A percentile compares a stretch with the other conserved stretches of the same genome.
These are phyloP conservation scores for Sebastes hubbsi DNA, from an alignment of 2,797 vertebrate genomes.

Conservation along the genomic window DNA sequence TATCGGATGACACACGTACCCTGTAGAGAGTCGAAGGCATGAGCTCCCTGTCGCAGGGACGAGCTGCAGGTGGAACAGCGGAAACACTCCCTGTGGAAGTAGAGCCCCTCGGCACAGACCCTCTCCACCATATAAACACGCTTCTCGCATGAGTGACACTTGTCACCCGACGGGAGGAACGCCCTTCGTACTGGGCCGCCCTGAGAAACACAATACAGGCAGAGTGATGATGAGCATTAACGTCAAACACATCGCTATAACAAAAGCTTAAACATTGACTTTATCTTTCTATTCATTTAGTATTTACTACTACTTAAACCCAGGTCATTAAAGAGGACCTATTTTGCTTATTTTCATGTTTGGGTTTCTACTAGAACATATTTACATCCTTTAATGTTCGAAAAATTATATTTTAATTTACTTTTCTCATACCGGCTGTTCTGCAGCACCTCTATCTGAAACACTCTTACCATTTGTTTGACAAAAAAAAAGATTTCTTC, in stretches of 20 bases:
- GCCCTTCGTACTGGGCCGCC: slow-evolving; percentile 82
- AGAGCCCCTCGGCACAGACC: slow-evolving; percentile 92
- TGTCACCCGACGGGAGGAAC: slow-evolving; percentile 87
- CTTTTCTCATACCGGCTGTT: too few species aligned
- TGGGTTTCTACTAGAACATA: too few species aligned
- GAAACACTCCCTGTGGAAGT: slow-evolving; percentile 97
- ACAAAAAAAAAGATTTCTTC: neutral
- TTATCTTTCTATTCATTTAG: neutral
- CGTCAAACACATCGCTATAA: neutral
- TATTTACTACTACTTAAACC: neutral
- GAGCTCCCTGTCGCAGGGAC: slow-evolving; percentile 88
- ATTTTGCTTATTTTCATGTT: fast-evolving
- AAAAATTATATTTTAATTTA: too few species aligned
- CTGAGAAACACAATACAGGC: slow-evolving; percentile 69
- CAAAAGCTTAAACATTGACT: neutral
- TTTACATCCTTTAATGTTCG: too few species aligned
- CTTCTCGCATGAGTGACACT: slow-evolving; percentile 90
- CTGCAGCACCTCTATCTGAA: too few species aligned
- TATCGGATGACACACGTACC: slow-evolving; percentile 74
- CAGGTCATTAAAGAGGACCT: neutral
- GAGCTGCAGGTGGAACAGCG: slow-evolving; percentile 89
- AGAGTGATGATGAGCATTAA: neutral
- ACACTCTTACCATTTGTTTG: neutral
- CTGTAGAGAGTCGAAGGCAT: slow-evolving; percentile 90
- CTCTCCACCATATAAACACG: slow-evolving; percentile 95